phyloP scores from a whole-genome alignment of 2,888 invertebrate species.

The Pandemis cinnamomeana region DNA sequence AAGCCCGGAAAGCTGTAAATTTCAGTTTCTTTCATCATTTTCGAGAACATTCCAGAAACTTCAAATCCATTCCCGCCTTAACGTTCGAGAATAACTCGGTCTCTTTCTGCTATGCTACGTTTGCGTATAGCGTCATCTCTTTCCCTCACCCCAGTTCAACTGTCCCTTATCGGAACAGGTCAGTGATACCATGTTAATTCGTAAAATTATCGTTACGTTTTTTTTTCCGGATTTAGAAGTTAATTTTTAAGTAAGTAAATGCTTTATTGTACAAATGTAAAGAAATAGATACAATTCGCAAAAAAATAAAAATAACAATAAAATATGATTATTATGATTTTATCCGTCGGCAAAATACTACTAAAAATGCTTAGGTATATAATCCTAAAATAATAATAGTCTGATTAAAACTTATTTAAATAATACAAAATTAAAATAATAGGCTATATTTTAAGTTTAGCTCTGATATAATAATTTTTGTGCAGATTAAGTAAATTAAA shows the following conservation, averaged over 20 bases:
- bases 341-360: no score
- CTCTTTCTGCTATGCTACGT: background rate
- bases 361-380: no score
- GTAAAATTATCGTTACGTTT: background rate
- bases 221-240: background rate
- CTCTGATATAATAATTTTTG: no score
- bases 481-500: no score
- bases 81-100: slow-evolving; percentile 12
- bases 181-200: slow-evolving; percentile 21
- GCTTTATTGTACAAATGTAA: no score
- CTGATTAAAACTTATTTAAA: no score
- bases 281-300: no score
- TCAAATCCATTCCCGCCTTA: background rate
- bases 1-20: background rate
- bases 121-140: slow-evolving; percentile 12
- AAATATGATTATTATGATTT: no score
- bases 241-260: background rate
- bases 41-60: slow-evolving; percentile 11
- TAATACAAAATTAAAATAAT: no score
- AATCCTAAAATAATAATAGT: no score
- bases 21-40: background rate
- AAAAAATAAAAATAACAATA: no score
- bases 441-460: no score
- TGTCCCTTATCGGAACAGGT: background rate
- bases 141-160: background rate